Evolutionary conservation across 1,140 invertebrate species (phyloP).

Genomic region (Leptinotarsa texana): DNA sequence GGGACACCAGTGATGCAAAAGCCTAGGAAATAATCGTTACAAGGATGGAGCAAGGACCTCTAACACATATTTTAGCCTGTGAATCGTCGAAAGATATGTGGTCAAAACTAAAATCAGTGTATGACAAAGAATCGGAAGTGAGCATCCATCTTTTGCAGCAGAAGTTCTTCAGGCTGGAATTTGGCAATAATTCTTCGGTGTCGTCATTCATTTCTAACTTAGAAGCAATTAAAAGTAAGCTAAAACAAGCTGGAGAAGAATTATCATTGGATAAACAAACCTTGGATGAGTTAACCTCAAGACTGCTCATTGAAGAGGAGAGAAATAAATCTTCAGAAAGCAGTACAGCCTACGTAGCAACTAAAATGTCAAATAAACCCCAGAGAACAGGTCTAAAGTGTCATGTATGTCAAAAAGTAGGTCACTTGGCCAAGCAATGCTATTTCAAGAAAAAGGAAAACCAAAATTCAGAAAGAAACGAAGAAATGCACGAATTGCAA

Average conservation of each 20-base stretch:
- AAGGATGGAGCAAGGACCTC: conserved; percentile 36
- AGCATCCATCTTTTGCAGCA: conserved; percentile 44
- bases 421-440: conserved; percentile 19
- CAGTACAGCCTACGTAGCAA: background rate
- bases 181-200: conserved; percentile 32
- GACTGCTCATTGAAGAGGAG: conserved; percentile 46
- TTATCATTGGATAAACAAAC: conserved; percentile 43
- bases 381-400: conserved; percentile 11
- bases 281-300: conserved; percentile 43
- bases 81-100: conserved; percentile 49
- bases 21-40: conserved; percentile 42
- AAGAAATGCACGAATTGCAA: conserved; percentile 9
- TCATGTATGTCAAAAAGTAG: conserved; percentile 6
- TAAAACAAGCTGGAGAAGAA: conserved; percentile 44
- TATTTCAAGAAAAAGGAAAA: conserved; percentile 11
- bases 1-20: conserved; percentile 38
- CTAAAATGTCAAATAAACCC: background rate
- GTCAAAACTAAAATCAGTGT: conserved; percentile 46
- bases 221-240: conserved; percentile 44
- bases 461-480: background rate
- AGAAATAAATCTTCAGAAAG: conserved; percentile 15
- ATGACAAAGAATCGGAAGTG: conserved; percentile 48
- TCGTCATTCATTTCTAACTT: conserved; percentile 47
- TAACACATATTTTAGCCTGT: conserved; percentile 47
- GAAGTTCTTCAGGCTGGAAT: conserved; percentile 44